Base-by-base conservation (phyloP, 92 coral and sea anemone genomes). In the Chrysogorgia sp. region DNA sequence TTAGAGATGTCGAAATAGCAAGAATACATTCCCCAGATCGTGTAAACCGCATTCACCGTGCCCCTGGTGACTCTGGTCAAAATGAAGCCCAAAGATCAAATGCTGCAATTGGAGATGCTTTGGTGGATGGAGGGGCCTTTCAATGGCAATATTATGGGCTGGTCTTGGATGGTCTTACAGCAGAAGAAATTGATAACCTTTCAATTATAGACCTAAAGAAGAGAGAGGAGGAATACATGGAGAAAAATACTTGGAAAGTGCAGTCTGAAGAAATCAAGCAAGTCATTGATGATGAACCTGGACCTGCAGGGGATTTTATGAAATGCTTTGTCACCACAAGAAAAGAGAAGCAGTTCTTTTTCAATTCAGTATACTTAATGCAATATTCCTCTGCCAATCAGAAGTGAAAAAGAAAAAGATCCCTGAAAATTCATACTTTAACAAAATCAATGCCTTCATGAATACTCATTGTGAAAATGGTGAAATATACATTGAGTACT, bases 221-320 rank as follows among this genome's bases (percentile, higher is more conserved):
- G n/a, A 67, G 57, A 1, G 92, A 89, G 63, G 70, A 63, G 5
- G 67, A 72, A 66, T 21, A 88, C 33, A 85, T 88, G 92, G 47
- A 71, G 62, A 75, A 62, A 43, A 88, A 88, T 37, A 87, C 87
- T 14, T 85, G 87, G 84, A 63, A 71, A 77, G 87, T 67, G n/a
- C 89, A 84, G 29, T 75, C 59, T n/a, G 89, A 88, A 62, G 21
- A 84, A 33, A 40, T 76, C 35, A 25, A 69, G 32, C 50, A 84
- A 67, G 86, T 88, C 10, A n/a, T n/a, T n/a, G 88, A 88, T 57
- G 92, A 81, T 47, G 92, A 80, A 45, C 92, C 92, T 28, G 92
- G 81, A 14, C 88, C 83, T n/a, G n/a, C n/a, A n/a, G n/a, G n/a
- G n/a, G n/a, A n/a, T n/a, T n/a, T n/a, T 79, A 8, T 81, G 84